Evolutionary conservation across 2,113 vertebrate species (phyloP).

Genomic region (Cromileptes altivelis): DNA sequence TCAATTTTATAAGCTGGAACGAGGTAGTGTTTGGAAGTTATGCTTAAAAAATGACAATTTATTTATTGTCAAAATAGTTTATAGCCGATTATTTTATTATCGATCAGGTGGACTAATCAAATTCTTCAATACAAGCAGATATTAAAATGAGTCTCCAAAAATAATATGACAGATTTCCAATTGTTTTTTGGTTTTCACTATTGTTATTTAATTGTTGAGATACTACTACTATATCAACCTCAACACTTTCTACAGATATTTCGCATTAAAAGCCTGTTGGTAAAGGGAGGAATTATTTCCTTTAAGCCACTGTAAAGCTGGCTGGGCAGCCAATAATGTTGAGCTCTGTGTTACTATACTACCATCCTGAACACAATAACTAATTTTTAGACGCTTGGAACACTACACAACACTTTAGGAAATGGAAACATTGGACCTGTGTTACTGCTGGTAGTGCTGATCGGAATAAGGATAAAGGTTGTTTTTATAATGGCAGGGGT

Average conservation of each 20-base stretch:
- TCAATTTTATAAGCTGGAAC: neutral
- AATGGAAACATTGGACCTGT: neutral
- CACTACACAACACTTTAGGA: neutral
- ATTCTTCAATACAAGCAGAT: neutral
- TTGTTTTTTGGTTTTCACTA: neutral
- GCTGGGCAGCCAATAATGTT: neutral
- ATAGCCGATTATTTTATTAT: neutral
- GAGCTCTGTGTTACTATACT: neutral
- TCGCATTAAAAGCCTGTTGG: neutral
- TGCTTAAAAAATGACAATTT: neutral
- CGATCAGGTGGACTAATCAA: neutral
- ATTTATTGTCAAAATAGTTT: neutral
- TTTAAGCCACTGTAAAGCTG: neutral
- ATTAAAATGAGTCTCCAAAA: neutral
- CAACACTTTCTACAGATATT: neutral
- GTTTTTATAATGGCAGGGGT: neutral
- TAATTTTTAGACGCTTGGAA: neutral
- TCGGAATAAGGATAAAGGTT: neutral
- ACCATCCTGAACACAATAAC: neutral
- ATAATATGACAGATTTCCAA: neutral
- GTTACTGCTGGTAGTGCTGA: constrained; percentile 8
- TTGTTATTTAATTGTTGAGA: neutral
- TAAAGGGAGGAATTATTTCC: neutral
- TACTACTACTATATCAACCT: neutral
- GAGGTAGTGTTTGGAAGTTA: neutral